Evolutionary conservation across 2,888 invertebrate genomes (phyloP), one percentile per base, ranked within the genome.

Genomic region (Melieria omissa): DNA sequence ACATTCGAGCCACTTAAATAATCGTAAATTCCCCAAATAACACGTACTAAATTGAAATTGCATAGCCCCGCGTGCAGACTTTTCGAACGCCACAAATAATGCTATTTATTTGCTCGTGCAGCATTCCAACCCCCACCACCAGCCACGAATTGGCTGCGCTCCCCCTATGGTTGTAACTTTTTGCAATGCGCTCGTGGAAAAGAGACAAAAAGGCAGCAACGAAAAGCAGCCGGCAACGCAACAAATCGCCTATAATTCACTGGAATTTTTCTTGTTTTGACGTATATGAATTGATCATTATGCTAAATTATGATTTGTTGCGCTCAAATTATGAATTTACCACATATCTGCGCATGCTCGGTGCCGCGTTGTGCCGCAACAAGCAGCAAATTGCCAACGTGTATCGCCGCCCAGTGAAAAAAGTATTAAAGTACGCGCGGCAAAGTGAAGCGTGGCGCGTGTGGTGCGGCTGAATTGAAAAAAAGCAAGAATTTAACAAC

Each of bases 231-330:
- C 60, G 46, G n/a, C 67, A 41, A 10, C 14, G 57, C n/a, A 47
- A 54, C 16, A 52, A 9, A 49, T n/a, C 44, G 66, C 47, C 76
- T 75, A 75, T 76, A 74, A 72, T 72, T 72, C 58, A 67, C 63
- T 12, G 44, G 44, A 41, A 44, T 63, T 72, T 63, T 71, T 63
- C 57, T 49, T 67, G 44, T 77, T 80, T 78, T 78, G 81, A 82
- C 80, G 75, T 80, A 77, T 80, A 81, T 81, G 81, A 82, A 82
- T 82, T 81, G 81, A 81, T 81, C 82, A 81, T 81, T 81, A 82
- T 80, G 80, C 78, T 79, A 81, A 81, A 81, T 81, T 74, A 82
- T 81, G 81, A 82, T 82, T 81, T 82, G 81, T 81, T 47, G 80
- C 82, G 80, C 78, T 82, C 80, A 77, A 81, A 82, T 82, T 81